These are phyloP conservation scores for Spilogale gracilis DNA, from an alignment of 2,113 vertebrate genomes.

Conservation along the genomic window DNA sequence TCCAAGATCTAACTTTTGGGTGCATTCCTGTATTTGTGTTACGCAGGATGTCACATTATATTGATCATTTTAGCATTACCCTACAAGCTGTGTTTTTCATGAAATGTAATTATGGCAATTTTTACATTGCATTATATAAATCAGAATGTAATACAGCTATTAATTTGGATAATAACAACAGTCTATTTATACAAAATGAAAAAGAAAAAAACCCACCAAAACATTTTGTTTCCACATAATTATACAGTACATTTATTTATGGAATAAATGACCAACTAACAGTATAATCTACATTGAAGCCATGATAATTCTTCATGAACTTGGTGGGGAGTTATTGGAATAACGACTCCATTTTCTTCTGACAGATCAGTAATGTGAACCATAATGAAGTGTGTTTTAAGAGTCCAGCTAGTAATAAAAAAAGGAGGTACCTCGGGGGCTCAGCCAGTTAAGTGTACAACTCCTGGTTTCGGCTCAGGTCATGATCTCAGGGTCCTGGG, in stretches of 20 bases:
- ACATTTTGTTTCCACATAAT: slow-evolving; percentile 53
- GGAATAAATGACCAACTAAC: slow-evolving; percentile 51
- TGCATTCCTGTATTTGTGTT: neutral
- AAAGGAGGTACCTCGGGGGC: too few relatives aligned
- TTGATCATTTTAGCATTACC: slow-evolving; percentile 59
- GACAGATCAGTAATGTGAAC: neutral
- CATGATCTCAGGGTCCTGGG: neutral
- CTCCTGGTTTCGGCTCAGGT: neutral
- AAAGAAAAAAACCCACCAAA: slow-evolving; percentile 50
- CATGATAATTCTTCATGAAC: slow-evolving; percentile 54
- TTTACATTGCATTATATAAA: slow-evolving; percentile 66
- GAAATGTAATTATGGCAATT: slow-evolving; percentile 62
- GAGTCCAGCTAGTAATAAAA: neutral
- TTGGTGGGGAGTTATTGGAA: neutral
- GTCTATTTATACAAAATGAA: slow-evolving; percentile 56
- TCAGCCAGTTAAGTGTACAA: too few relatives aligned
- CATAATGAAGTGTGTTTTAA: neutral
- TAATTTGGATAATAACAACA: slow-evolving; percentile 59
- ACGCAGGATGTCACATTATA: slow-evolving; percentile 34
- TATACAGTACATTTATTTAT: slow-evolving; percentile 51
- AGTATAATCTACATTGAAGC: slow-evolving; percentile 29
- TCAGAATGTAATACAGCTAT: slow-evolving; percentile 67
- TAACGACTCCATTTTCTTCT: neutral
- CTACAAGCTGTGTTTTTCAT: slow-evolving; percentile 68
- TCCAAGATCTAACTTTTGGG: slow-evolving; percentile 33